Conservation (phyloP, 2,888 invertebrate species). For the Hyposoter didymator region DNA sequence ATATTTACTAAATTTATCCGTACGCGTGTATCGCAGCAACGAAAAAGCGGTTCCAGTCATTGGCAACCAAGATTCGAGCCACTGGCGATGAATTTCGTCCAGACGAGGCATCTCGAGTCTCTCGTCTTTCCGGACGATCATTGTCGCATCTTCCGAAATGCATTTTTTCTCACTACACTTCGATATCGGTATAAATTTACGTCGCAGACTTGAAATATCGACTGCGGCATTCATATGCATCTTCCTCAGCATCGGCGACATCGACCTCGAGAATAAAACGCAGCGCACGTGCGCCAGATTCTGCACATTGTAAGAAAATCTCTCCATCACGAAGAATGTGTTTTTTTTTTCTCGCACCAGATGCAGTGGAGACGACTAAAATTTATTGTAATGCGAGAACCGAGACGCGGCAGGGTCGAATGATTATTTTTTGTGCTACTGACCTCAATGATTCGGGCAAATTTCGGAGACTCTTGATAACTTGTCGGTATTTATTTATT, state of each 20-base stretch:
- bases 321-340: conserved; percentile 1
- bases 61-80: conserved; percentile 18
- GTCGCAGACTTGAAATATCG: conserved; percentile 58
- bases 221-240: conserved; percentile 42
- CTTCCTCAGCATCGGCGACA: conserved; percentile 1
- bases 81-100: neutral
- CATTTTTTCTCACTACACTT: neutral
- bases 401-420: neutral
- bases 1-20: conserved; percentile 49
- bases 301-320: conserved; percentile 17
- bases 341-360: neutral
- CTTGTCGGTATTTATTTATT: neutral
- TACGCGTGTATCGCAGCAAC: conserved; percentile 42
- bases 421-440: conserved; percentile 3
- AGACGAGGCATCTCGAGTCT: neutral
- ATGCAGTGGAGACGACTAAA: neutral
- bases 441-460: neutral
- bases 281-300: conserved; percentile 22
- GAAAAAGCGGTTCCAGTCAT: conserved; percentile 23
- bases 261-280: conserved; percentile 31
- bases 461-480: neutral
- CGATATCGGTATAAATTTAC: neutral
- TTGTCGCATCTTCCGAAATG: neutral
- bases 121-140: conserved; percentile 4
- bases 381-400: neutral